These are phyloP conservation scores for Diphyllodes magnificus DNA, from an alignment of 2,113 vertebrate species.

Conservation along the genomic window DNA sequence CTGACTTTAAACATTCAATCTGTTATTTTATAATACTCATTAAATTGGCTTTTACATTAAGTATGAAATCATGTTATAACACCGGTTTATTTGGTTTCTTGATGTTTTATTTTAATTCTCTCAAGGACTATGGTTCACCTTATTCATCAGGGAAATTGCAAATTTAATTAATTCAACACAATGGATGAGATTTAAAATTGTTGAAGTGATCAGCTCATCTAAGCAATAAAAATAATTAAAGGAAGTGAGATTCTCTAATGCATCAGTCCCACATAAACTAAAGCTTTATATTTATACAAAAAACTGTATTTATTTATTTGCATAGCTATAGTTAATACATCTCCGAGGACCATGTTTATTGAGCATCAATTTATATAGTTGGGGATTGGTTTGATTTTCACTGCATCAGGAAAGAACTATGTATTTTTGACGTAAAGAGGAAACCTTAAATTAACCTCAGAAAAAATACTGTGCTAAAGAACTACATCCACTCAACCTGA, in stretches of 20 bases:
- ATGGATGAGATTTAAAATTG: not conserved
- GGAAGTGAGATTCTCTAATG: not conserved
- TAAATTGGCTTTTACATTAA: not conserved
- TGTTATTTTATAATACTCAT: not conserved
- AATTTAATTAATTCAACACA: not conserved
- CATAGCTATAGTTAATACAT: not conserved
- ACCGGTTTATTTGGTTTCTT: not conserved
- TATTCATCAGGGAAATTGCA: not conserved
- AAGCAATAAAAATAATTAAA: slow-evolving; percentile 8
- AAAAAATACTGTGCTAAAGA: not conserved
- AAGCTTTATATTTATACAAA: not conserved
- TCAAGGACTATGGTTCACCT: not conserved
- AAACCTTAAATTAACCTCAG: not conserved
- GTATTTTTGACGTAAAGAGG: not conserved
- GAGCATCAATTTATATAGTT: not conserved
- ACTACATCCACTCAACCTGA: not conserved
- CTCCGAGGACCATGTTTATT: not conserved
- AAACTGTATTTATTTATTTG: not conserved
- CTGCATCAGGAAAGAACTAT: not conserved
- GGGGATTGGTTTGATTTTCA: not conserved
- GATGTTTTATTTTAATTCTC: not conserved
- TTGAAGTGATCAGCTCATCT: not conserved
- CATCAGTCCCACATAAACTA: not conserved
- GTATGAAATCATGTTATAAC: not conserved
- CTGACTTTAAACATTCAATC: not conserved